A percentile compares a stretch with the other conserved stretches of the same genome.
Evolutionary conservation across 2,797 vertebrate genomes (phyloP).

Genomic region (Enteromius afrohamiltoni): DNA sequence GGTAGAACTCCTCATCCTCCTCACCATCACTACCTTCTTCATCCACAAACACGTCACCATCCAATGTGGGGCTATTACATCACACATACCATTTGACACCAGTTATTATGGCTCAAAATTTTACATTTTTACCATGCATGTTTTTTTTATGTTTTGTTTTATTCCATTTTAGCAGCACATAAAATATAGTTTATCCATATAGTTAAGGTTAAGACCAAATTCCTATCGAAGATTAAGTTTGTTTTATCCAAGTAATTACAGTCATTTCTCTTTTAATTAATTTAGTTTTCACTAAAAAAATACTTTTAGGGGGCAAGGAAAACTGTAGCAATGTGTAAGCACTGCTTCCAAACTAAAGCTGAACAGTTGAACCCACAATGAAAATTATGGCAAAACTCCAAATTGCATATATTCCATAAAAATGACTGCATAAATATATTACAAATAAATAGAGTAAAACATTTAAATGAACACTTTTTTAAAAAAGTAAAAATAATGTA

Average conservation of each 20-base stretch:
- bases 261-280: neutral
- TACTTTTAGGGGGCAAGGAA: neutral
- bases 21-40: conserved; percentile 61
- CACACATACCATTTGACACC: conserved; percentile 16
- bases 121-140: neutral
- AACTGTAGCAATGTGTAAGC: neutral
- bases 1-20: conserved; percentile 72
- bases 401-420: neutral
- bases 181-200: neutral
- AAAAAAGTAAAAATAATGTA: neutral
- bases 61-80: conserved; percentile 67
- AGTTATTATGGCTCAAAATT: neutral
- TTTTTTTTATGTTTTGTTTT: neutral
- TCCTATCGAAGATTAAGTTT: neutral
- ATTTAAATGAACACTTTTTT: neutral
- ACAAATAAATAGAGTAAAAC: neutral
- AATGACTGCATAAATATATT: neutral
- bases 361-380: neutral
- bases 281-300: neutral
- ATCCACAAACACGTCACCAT: conserved; percentile 68
- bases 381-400: no score
- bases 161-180: neutral
- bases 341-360: neutral
- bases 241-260: neutral
- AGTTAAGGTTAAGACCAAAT: neutral